Evolutionary conservation across 2,113 vertebrate species (phyloP), one percentile per base, ranked within the genome.

Genomic region (Psettodes erumei): DNA sequence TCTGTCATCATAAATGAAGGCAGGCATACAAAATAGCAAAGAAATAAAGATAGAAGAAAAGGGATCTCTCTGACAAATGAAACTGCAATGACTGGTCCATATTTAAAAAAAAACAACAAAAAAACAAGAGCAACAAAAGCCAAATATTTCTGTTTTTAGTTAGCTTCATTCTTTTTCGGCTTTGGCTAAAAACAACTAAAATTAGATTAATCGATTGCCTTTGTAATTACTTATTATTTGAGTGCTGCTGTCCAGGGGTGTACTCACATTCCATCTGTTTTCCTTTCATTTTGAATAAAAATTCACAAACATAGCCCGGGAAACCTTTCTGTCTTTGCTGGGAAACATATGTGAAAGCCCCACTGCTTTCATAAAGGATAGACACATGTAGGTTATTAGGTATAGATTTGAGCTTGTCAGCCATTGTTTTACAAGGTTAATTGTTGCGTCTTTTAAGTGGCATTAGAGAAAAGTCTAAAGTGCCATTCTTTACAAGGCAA

Each of bases 341-440:
- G n/a, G 45, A 18, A 10, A 51, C 13, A 51, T 27, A 1, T 69
- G 25, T 6, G 42, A 35, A 56, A 56, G 5, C 3, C 18, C 16
- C n/a, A 5, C 23, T 15, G 18, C 30, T n/a, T 19, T 50, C 25
- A 32, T 35, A 25, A 65, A 37, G 18, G 33, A 82, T 21, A 21
- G 42, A 47, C 65, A 51, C 11, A 71, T 18, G n/a, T 55, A 38
- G 6, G 3, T 37, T 80, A n/a, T 37, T 64, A 38, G 28, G 51
- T 47, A n/a, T 78, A 63, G 63, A 71, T 66, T 19, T 8, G 30
- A 43, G 40, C 5, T 84, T 79, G 75, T 60, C 63, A 13, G 16
- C 53, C 71, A 68, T 63, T 70, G 51, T 69, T 76, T 73, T 66
- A 63, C 62, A 71, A 78, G 62, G 71, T 7, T 59, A 73, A 79